These are phyloP conservation scores for Podarcis raffonei DNA, from an alignment of 2,113 vertebrate species.

Conservation along the genomic window DNA sequence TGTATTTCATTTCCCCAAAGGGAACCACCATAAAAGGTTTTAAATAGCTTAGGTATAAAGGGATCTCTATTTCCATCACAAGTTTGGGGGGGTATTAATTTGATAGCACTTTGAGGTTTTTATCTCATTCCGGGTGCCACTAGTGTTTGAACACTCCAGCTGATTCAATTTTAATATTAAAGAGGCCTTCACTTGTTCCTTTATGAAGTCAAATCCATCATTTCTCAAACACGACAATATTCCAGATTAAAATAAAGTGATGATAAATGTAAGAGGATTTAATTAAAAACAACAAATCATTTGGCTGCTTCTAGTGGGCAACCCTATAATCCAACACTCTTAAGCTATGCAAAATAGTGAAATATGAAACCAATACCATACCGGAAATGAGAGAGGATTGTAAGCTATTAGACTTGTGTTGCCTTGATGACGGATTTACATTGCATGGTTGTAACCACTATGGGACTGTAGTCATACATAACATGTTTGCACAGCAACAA, in stretches of 20 bases:
- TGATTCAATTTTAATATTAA: conserved; percentile 25
- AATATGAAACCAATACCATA: neutral
- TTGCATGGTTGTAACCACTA: neutral
- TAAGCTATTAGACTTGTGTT: neutral
- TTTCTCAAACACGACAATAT: conserved; percentile 10
- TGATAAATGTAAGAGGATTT: conserved; percentile 8
- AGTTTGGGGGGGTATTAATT: neutral
- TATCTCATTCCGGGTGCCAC: neutral
- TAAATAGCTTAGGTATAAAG: neutral
- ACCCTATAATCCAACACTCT: neutral
- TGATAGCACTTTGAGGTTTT: neutral
- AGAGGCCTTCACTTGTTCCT: neutral
- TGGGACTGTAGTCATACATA: neutral
- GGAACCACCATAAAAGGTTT: neutral
- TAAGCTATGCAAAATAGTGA: neutral
- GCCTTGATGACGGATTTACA: neutral
- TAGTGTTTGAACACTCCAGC: neutral
- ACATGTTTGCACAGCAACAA: neutral
- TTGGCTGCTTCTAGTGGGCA: neutral
- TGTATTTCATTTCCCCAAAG: neutral
- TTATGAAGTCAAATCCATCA: conserved; percentile 30
- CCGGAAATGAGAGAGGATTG: neutral
- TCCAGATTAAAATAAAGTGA: conserved; percentile 1
- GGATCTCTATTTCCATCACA: neutral
- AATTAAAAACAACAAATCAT: conserved; percentile 41